These are phyloP conservation scores for Pristionchus mayeri DNA, from an alignment of 2,888 invertebrate species.

Conservation along the genomic window DNA sequence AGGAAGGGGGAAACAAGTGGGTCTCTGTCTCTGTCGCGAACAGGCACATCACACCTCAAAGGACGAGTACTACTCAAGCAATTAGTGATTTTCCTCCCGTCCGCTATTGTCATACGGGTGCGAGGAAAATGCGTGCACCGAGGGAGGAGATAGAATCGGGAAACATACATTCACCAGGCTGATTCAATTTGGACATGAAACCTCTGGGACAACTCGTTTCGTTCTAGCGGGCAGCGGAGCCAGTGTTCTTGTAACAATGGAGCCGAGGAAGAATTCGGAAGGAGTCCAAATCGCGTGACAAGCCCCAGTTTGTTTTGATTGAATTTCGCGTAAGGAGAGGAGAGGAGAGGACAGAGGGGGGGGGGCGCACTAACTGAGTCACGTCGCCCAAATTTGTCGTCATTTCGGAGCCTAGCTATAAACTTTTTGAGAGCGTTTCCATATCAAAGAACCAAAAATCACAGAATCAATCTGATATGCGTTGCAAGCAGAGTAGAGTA, in stretches of 20 bases:
- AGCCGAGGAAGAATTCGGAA: not conserved
- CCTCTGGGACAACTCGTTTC: not conserved
- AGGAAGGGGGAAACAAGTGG: not conserved
- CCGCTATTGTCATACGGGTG: not conserved
- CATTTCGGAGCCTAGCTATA: not conserved
- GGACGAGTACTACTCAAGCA: conserved; percentile 1
- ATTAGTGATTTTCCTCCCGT: not conserved
- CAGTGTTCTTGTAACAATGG: too few species aligned
- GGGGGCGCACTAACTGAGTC: not conserved
- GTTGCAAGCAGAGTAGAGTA: not conserved
- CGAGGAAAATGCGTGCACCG: not conserved
- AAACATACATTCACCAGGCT: not conserved
- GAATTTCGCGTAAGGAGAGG: not conserved
- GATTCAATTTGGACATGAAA: not conserved
- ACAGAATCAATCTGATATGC: not conserved
- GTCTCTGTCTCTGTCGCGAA: not conserved
- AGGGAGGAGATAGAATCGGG: not conserved
- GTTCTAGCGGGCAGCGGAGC: not conserved
- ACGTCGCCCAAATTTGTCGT: not conserved
- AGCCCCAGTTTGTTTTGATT: conserved; percentile 31
- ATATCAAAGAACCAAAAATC: not conserved
- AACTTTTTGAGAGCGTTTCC: not conserved
- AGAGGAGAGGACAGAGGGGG: not conserved
- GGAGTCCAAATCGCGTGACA: conserved; percentile 23
- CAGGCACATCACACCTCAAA: not conserved